Evolutionary conservation across 2,888 invertebrate genomes (phyloP).

Genomic region (Campoletis raptor): DNA sequence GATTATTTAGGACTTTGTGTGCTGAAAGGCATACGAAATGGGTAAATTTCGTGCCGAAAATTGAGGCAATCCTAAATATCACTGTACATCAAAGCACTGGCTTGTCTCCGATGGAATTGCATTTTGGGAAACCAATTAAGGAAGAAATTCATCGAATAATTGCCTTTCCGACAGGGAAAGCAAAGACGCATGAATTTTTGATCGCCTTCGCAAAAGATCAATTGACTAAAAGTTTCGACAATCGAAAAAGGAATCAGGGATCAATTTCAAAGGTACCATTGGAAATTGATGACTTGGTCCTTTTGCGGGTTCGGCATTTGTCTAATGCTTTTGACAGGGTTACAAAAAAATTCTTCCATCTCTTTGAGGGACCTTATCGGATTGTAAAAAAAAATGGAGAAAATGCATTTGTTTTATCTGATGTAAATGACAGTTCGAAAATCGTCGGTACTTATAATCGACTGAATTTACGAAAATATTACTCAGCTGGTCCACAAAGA

Average conservation of each 20-base stretch:
- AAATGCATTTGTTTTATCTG: conserved; percentile 9
- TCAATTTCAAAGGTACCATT: background rate
- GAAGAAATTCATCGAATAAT: conserved; percentile 1
- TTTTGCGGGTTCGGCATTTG: too few relatives aligned
- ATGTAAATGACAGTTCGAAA: too few relatives aligned
- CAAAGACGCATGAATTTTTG: background rate
- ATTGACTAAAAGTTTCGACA: background rate
- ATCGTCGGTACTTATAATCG: too few relatives aligned
- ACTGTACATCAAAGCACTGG: conserved; percentile 33
- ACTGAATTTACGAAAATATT: too few relatives aligned
- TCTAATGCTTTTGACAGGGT: too few relatives aligned
- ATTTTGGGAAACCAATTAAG: conserved; percentile 22
- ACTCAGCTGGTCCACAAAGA: too few relatives aligned
- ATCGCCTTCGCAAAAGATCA: background rate
- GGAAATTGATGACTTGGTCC: too few relatives aligned
- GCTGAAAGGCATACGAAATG: background rate
- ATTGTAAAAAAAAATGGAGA: background rate
- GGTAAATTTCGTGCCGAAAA: conserved; percentile 23
- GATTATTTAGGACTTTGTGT: too few relatives aligned
- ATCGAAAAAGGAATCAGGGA: background rate
- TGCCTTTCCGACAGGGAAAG: too few relatives aligned
- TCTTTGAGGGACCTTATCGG: conserved; percentile 3
- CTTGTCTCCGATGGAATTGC: background rate
- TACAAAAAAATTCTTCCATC: background rate
- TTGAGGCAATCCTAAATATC: conserved; percentile 15